A percentile compares a stretch with the other conserved stretches of the same genome.
Evolutionary conservation across 2,113 vertebrate species (phyloP).

Genomic region (Mohoua ochrocephala): DNA sequence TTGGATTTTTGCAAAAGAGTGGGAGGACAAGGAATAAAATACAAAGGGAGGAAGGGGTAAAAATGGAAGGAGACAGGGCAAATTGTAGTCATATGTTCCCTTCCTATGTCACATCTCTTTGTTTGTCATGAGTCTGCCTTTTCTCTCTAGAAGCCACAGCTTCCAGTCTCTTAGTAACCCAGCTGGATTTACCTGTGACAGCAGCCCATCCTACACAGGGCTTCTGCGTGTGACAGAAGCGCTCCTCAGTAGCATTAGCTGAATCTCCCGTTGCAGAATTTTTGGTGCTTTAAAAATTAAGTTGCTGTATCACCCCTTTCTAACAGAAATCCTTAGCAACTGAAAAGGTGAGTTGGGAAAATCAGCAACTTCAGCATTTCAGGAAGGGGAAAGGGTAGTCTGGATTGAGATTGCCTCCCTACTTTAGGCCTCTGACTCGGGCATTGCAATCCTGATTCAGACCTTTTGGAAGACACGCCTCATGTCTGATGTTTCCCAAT

Average conservation of each 20-base stretch:
- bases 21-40: not conserved
- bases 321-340: not conserved
- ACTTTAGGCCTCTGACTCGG: not conserved
- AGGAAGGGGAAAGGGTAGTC: not conserved
- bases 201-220: not conserved
- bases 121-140: not conserved
- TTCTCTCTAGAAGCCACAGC: not conserved
- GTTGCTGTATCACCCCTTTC: not conserved
- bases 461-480: not conserved
- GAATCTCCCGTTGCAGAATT: not conserved
- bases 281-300: not conserved
- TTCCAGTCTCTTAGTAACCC: not conserved
- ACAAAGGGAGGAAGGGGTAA: not conserved
- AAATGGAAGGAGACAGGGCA: not conserved
- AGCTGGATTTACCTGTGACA: not conserved
- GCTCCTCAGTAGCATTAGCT: not conserved
- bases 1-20: not conserved
- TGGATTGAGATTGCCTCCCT: not conserved
- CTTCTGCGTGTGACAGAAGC: not conserved
- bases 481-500: not conserved
- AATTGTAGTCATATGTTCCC: not conserved
- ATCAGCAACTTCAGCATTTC: not conserved
- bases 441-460: not conserved
- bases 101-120: not conserved
- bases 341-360: not conserved